These are phyloP conservation scores for Hemicentrotus pulcherrimus DNA, from an alignment of 35 echinoderm and acorn worm species.

Conservation along the genomic window DNA sequence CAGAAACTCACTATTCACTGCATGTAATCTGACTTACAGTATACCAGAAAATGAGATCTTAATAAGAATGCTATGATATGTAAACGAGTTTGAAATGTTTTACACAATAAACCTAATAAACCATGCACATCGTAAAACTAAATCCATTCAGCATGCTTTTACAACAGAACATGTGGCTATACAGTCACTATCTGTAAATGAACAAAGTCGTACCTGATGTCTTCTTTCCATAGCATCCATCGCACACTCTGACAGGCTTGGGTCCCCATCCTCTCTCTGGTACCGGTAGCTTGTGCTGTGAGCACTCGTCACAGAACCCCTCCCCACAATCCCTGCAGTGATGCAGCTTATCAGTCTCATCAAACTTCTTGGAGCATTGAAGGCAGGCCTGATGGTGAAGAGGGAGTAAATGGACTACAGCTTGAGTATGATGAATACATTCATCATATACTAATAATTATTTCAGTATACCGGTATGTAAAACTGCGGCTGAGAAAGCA, in stretches of 20 bases:
- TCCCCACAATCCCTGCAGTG: conserved; percentile 92
- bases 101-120: no score
- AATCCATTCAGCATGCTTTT: neutral
- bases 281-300: conserved; percentile 67
- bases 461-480: no score
- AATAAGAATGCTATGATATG: no score
- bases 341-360: conserved; percentile 70
- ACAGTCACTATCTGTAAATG: neutral
- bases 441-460: no score
- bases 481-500: no score
- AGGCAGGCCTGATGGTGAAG: conserved; percentile 59
- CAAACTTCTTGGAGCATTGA: conserved; percentile 70
- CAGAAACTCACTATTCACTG: no score
- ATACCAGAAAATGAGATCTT: no score
- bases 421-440: no score
- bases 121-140: no score
- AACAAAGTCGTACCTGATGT: conserved; percentile 35
- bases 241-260: conserved; percentile 87
- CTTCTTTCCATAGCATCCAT: conserved; percentile 71
- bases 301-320: conserved; percentile 93
- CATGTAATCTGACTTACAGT: no score
- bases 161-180: neutral
- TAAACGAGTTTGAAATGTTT: no score
- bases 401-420: no score
- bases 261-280: conserved; percentile 98